Percentiles rank a stretch among this genome's conserved stretches.
Evolutionary conservation across 1,140 invertebrate genomes (phyloP).

Genomic region (Samia ricini): DNA sequence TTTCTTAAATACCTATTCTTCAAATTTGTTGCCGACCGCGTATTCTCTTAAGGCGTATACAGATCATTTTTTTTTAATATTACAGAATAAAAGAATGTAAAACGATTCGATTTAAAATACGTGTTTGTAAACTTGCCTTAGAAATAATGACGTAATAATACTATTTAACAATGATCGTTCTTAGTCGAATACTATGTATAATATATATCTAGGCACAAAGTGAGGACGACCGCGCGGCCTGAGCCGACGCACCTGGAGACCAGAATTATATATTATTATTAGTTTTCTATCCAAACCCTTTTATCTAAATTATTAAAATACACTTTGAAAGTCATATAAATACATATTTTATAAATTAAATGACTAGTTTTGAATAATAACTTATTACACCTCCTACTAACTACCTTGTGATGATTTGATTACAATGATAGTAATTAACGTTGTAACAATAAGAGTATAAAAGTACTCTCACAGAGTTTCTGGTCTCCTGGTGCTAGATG

Average conservation of each 20-base stretch:
- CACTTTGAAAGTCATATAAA: background rate
- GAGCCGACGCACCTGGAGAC: slow-evolving; percentile 33
- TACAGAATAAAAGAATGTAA: too few relatives aligned
- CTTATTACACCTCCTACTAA: background rate
- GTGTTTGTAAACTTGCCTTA: too few relatives aligned
- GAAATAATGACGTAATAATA: too few relatives aligned
- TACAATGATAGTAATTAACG: too few relatives aligned
- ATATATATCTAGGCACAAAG: slow-evolving; percentile 41
- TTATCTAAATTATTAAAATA: background rate
- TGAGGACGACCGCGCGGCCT: slow-evolving; percentile 49
- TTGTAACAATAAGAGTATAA: background rate
- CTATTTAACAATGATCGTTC: background rate
- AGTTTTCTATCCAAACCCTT: background rate
- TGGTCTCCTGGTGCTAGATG: slow-evolving; percentile 43
- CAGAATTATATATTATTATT: slow-evolving; percentile 10
- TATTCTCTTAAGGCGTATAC: too few relatives aligned
- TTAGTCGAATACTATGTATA: too few relatives aligned
- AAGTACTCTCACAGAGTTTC: slow-evolving; percentile 10
- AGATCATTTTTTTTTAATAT: too few relatives aligned
- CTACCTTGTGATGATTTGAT: background rate
- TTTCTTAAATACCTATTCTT: too few relatives aligned
- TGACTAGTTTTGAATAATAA: background rate
- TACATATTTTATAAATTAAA: background rate
- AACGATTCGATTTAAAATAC: too few relatives aligned
- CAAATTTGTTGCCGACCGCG: too few relatives aligned